These are phyloP conservation scores for Neoniphon sammara DNA, from an alignment of 2,797 vertebrate species.

Conservation along the genomic window DNA sequence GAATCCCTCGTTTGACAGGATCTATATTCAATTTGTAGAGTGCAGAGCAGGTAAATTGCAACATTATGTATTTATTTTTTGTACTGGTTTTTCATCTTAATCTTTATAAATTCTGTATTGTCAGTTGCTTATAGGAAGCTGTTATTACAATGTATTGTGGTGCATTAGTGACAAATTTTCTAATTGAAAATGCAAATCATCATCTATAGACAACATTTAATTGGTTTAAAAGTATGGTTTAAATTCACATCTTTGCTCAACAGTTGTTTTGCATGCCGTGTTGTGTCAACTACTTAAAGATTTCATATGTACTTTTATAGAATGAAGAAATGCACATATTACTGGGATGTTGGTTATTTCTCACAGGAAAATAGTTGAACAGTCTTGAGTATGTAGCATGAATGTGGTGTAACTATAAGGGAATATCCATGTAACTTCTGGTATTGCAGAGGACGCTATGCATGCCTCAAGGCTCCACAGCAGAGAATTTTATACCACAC, in stretches of 20 bases:
- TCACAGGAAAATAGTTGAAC: too few species aligned
- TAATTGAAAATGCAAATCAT: neutral
- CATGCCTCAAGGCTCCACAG: neutral
- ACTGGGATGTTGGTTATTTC: neutral
- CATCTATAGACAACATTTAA: neutral
- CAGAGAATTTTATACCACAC: neutral
- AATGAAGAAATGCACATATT: neutral
- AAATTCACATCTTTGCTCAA: neutral
- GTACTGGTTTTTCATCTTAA: neutral
- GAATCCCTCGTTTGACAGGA: slow-evolving; percentile 35
- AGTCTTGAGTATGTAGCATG: too few species aligned
- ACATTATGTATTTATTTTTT: neutral
- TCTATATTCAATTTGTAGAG: slow-evolving; percentile 33
- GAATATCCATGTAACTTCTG: neutral
- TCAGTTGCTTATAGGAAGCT: neutral
- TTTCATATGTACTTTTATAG: neutral
- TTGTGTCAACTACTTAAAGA: neutral
- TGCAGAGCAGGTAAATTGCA: slow-evolving; percentile 35
- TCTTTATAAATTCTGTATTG: slow-evolving; percentile 10
- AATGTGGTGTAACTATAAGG: too few species aligned
- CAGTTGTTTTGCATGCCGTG: neutral
- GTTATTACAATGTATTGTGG: neutral
- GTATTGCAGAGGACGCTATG: neutral
- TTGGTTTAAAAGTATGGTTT: neutral
- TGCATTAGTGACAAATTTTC: neutral